Percentiles rank a stretch among this genome's conserved stretches.
Conservation (phyloP, 37 sponge, comb jelly and placozoan genomes). For the Chondrilla cf. caribensis region DNA sequence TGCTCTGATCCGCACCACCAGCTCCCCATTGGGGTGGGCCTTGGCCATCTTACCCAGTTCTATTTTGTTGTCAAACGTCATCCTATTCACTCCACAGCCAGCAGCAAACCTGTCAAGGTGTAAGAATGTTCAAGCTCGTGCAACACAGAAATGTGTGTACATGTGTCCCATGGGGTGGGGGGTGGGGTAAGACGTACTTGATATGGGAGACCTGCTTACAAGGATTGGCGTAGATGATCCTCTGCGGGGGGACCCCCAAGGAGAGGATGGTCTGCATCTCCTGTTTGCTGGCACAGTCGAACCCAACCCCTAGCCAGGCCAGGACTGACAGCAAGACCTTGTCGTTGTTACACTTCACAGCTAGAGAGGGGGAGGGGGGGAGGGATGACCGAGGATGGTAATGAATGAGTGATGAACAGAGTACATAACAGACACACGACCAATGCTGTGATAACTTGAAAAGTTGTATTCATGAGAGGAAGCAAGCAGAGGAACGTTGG, state of each 20-base stretch:
- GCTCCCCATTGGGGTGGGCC: conserved; percentile 12
- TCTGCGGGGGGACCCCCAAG: conserved; percentile 11
- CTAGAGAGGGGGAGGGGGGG: conserved; percentile 6
- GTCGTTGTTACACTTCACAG: conserved; percentile 46
- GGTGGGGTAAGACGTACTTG: conserved; percentile 10
- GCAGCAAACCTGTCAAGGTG: conserved; percentile 7
- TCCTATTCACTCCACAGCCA: conserved; percentile 44
- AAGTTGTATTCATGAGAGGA: neutral
- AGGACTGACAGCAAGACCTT: conserved; percentile 14
- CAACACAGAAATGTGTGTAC: too few relatives aligned
- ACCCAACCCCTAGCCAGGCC: conserved; percentile 27
- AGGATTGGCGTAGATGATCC: conserved; percentile 47
- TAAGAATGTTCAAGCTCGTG: neutral
- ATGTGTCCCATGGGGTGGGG: too few relatives aligned
- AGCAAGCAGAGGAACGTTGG: neutral
- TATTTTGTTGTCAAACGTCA: conserved; percentile 89
- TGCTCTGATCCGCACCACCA: conserved; percentile 79
- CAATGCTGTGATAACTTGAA: too few relatives aligned
- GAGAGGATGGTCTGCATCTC: conserved; percentile 29
- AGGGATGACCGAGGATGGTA: neutral
- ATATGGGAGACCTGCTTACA: conserved; percentile 43
- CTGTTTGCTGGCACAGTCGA: conserved; percentile 47
- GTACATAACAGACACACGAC: neutral
- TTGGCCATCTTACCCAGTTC: conserved; percentile 74
- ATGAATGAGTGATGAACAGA: neutral